Conservation (phyloP, 2,113 vertebrate species). For the Saguinus imperator region DNA sequence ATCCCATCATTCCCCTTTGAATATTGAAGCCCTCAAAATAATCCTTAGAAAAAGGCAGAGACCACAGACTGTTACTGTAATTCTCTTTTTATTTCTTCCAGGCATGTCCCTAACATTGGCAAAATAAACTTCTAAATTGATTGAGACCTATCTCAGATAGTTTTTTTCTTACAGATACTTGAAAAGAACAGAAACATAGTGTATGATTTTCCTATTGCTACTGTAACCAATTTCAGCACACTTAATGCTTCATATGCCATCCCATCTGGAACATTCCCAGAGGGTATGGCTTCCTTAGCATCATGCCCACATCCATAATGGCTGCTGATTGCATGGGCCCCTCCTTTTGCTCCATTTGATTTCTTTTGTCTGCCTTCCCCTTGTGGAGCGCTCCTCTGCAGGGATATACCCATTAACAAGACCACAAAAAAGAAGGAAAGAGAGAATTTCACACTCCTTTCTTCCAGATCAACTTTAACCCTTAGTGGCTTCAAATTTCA, state of each 20-base stretch:
- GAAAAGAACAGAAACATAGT: background rate
- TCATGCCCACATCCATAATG: background rate
- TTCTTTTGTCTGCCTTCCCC: slow-evolving; percentile 31
- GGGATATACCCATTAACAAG: slow-evolving; percentile 42
- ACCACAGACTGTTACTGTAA: too few relatives aligned
- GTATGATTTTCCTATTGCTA: background rate
- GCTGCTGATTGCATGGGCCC: slow-evolving; percentile 61
- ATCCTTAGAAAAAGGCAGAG: too few relatives aligned
- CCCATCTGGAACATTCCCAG: background rate
- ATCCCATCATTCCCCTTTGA: too few relatives aligned
- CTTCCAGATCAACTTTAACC: slow-evolving; percentile 61
- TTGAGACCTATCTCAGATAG: too few relatives aligned
- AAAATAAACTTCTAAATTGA: too few relatives aligned
- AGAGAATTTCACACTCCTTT: slow-evolving; percentile 48
- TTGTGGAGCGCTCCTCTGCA: slow-evolving; percentile 52
- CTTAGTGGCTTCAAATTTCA: slow-evolving; percentile 54
- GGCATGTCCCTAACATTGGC: too few relatives aligned
- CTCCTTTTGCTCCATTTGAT: background rate
- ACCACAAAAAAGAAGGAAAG: slow-evolving; percentile 29
- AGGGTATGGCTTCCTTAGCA: background rate
- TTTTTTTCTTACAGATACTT: too few relatives aligned
- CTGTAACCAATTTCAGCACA: background rate
- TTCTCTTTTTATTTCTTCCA: too few relatives aligned
- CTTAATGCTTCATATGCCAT: background rate
- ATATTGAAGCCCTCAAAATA: too few relatives aligned